A percentile compares a stretch with the other conserved stretches of the same genome.
These are phyloP conservation scores for Dasysyrphus albostriatus DNA, from an alignment of 2,888 invertebrate species.

Conservation along the genomic window DNA sequence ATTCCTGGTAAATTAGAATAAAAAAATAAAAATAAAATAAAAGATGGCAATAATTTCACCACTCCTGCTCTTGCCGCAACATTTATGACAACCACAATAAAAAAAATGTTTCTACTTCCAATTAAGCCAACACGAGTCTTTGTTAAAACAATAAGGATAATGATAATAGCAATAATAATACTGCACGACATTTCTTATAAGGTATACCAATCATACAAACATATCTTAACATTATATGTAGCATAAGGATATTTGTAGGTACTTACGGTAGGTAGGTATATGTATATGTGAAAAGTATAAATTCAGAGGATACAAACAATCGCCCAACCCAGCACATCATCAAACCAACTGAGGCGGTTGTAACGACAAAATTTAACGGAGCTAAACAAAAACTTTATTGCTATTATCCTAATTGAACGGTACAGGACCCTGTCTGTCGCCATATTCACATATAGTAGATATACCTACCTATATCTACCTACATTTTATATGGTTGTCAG, in stretches of 20 bases:
- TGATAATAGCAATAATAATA: constrained; percentile 73
- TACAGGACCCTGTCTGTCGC: constrained; percentile 57
- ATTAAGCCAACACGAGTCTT: constrained; percentile 45
- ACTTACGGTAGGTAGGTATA: neutral
- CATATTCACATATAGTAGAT: neutral
- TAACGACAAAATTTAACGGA: constrained; percentile 73
- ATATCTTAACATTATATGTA: neutral
- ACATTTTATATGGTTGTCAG: constrained; percentile 42
- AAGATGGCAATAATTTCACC: neutral
- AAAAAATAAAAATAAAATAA: neutral
- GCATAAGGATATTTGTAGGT: neutral
- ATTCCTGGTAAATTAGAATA: neutral
- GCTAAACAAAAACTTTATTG: constrained; percentile 75
- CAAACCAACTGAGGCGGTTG: constrained; percentile 69
- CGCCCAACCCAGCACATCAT: constrained; percentile 50
- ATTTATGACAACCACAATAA: neutral
- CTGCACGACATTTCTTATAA: constrained; percentile 45
- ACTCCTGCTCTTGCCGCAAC: neutral
- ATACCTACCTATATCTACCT: neutral
- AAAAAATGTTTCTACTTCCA: constrained; percentile 48
- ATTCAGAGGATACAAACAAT: constrained; percentile 13
- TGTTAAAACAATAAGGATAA: constrained; percentile 67
- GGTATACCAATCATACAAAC: constrained; percentile 15
- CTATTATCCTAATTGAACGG: constrained; percentile 76
- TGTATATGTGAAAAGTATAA: neutral